Conservation (phyloP, 2,797 vertebrate genomes). For the Mus caroli region DNA sequence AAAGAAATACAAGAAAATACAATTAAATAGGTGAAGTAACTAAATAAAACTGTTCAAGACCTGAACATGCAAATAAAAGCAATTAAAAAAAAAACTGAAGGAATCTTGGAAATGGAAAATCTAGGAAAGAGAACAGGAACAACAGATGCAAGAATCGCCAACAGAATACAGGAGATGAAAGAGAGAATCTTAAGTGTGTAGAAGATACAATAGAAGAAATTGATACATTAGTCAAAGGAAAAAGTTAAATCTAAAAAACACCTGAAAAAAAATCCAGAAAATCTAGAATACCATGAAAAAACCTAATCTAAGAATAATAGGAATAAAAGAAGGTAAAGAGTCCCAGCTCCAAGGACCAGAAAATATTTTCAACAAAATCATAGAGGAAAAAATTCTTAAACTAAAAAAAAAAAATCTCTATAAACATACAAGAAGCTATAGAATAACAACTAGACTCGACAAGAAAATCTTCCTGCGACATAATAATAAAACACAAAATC, state of each 20-base stretch:
- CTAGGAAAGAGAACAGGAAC: not conserved
- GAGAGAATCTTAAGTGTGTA: not conserved
- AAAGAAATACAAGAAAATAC: not conserved
- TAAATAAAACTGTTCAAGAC: not conserved
- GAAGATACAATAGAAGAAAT: not conserved
- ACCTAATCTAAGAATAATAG: not conserved
- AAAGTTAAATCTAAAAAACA: not conserved
- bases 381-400: not conserved
- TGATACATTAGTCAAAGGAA: not conserved
- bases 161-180: not conserved
- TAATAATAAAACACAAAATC: not conserved
- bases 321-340: not conserved
- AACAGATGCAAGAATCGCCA: not conserved
- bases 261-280: not conserved
- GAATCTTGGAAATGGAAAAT: not conserved
- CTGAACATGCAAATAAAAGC: not conserved
- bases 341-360: not conserved
- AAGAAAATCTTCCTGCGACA: not conserved
- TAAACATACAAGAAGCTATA: not conserved
- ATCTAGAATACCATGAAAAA: not conserved
- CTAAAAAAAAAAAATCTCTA: not conserved
- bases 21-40: not conserved
- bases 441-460: not conserved
- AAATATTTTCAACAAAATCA: not conserved
- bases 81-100: not conserved